Evolutionary conservation across 2,113 vertebrate species (phyloP).

Genomic region (Dipodomys stephensi): DNA sequence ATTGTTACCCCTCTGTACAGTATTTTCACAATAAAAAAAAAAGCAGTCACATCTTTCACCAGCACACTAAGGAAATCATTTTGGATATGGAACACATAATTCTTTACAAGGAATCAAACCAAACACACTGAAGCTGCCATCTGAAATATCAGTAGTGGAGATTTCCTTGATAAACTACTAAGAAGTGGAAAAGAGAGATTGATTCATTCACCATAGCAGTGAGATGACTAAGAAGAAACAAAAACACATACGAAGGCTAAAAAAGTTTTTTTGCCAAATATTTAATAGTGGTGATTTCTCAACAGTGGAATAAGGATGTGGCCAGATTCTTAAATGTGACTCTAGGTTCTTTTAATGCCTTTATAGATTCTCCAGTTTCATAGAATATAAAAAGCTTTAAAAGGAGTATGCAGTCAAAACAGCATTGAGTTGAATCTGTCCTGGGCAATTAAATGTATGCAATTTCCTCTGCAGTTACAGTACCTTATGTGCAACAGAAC

Average conservation of each 20-base stretch:
- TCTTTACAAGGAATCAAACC: not conserved
- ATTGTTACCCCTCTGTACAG: too few species aligned
- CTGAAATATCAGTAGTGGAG: conserved; percentile 24
- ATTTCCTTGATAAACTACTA: not conserved
- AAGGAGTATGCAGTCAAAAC: not conserved
- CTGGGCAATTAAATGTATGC: not conserved
- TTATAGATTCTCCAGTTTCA: not conserved
- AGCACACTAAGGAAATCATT: not conserved
- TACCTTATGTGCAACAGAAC: not conserved
- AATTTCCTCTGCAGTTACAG: not conserved
- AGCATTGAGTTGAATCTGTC: not conserved
- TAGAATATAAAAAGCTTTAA: not conserved
- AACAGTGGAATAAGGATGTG: not conserved
- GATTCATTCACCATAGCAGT: not conserved
- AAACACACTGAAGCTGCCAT: not conserved
- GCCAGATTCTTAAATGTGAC: not conserved
- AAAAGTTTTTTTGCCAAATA: not conserved
- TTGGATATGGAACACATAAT: not conserved
- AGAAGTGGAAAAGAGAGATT: not conserved
- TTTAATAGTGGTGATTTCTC: not conserved
- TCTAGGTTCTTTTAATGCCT: not conserved
- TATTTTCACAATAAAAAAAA: too few species aligned
- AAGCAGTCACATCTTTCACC: not conserved
- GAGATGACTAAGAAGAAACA: not conserved
- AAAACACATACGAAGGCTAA: not conserved